Conservation (phyloP, 2,888 invertebrate genomes). For the Cenopis cana region DNA sequence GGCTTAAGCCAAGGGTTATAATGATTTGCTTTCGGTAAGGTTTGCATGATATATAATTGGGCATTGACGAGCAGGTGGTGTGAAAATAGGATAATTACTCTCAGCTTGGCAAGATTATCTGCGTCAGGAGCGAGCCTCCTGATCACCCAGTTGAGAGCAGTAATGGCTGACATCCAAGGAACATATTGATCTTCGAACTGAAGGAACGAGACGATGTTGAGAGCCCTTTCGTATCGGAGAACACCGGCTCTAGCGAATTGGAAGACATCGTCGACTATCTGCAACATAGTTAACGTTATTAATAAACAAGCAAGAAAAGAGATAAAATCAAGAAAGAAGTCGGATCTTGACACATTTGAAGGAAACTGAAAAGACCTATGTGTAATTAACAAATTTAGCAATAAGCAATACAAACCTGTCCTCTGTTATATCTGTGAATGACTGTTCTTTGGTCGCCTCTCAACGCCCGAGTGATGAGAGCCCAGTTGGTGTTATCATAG, state of each 20-base stretch:
- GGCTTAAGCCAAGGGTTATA: too few relatives aligned
- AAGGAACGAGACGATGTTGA: conserved; percentile 78
- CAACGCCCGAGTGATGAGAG: conserved; percentile 79
- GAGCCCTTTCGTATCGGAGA: conserved; percentile 69
- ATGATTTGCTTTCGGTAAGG: too few relatives aligned
- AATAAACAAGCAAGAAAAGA: background rate
- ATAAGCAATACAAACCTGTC: conserved; percentile 82
- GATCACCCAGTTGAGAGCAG: conserved; percentile 59
- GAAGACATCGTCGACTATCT: conserved; percentile 83
- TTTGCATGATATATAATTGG: too few relatives aligned
- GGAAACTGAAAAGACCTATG: too few relatives aligned
- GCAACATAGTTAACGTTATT: conserved; percentile 6
- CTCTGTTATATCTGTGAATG: conserved; percentile 87
- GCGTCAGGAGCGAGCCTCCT: conserved; percentile 55
- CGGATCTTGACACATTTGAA: too few relatives aligned
- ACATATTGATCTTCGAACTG: conserved; percentile 83
- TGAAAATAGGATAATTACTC: conserved; percentile 46
- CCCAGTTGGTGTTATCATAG: conserved; percentile 85
- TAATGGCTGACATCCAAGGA: conserved; percentile 85
- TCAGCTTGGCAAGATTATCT: conserved; percentile 46
- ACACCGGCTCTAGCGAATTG: conserved; percentile 75
- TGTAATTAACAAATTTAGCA: background rate
- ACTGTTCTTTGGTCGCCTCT: conserved; percentile 64
- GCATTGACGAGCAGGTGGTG: too few relatives aligned
- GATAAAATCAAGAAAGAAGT: background rate